Base-by-base conservation (phyloP, 1,140 invertebrate species). In the Nymphalis io region DNA sequence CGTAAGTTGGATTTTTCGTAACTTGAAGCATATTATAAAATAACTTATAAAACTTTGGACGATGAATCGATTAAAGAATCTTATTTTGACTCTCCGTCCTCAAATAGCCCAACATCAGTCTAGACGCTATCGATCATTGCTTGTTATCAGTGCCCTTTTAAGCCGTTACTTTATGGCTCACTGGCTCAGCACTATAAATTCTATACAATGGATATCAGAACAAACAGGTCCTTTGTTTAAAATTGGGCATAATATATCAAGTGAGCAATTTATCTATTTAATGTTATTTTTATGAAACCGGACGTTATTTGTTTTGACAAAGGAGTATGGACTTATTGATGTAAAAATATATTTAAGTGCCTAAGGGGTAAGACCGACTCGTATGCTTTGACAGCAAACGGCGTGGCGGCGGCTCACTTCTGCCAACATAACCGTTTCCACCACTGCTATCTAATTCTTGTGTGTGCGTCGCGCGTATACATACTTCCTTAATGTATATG, bases 91-190 rank as follows among this genome's bases (percentile, higher is more conserved):
- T 46, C 6, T 42, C 44, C 44, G n/a, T 16, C 16, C 46, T 51
- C 46, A 51, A 51, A 51, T 51, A 51, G 46, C 46, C 8, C 6
- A 15, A 51, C 46, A 44, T 60, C 39, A 46, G 59, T 60, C 59
- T 60, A 60, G 59, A 60, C 59, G 20, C 3, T 42, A 60, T 60
- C 40, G 58, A 60, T 60, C 42, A 20, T 51, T 60, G 20, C 59
- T 46, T 21, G 40, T 60, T 60, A 60, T 60, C 27, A 33, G 27
- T 8, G 33, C 20, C 59, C 40, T 60, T 60, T 21, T 39, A 46
- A 60, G 40, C 16, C 59, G 40, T 60, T 60, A 60, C n/a, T 60
- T 60, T 44, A 60, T 44, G 59, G 39, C 18, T 46, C 59, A 60
- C 39, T 44, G 59, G 20, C 21, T 46, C 10, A 11, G 1, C 40